These are phyloP conservation scores for Trididemnum miniatum DNA, from an alignment of 23 tunicate genomes.

Conservation along the genomic window DNA sequence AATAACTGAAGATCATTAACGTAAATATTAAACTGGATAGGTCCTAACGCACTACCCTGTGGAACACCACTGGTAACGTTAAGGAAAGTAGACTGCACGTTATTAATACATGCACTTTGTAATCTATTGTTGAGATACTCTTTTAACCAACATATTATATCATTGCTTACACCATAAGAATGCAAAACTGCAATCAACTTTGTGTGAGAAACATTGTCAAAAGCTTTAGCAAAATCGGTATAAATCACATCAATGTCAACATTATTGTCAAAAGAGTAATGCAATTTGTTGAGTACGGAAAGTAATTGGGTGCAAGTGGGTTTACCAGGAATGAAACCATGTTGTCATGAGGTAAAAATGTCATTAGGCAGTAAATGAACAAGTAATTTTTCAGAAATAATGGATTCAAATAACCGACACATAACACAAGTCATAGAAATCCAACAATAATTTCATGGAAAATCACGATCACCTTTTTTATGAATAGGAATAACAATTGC, in stretches of 20 bases:
- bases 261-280: not conserved
- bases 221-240: not conserved
- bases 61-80: not conserved
- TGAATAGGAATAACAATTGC: not conserved
- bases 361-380: not conserved
- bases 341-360: not conserved
- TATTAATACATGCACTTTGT: not conserved
- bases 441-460: not conserved
- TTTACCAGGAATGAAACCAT: not conserved
- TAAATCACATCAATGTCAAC: not conserved
- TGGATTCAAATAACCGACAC: not conserved
- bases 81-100: not conserved
- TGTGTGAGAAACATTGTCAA: not conserved
- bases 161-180: not conserved
- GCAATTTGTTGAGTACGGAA: not conserved
- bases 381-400: not conserved
- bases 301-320: not conserved
- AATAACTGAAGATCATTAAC: no score
- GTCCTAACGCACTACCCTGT: not conserved
- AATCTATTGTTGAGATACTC: not conserved
- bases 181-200: not conserved
- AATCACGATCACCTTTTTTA: not conserved
- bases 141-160: not conserved
- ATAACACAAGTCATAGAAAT: not conserved
- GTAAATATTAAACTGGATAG: not conserved